Evolutionary conservation across 2,797 vertebrate species (phyloP), one percentile per base, ranked within the genome.

Genomic region (Nannoperca obscura): DNA sequence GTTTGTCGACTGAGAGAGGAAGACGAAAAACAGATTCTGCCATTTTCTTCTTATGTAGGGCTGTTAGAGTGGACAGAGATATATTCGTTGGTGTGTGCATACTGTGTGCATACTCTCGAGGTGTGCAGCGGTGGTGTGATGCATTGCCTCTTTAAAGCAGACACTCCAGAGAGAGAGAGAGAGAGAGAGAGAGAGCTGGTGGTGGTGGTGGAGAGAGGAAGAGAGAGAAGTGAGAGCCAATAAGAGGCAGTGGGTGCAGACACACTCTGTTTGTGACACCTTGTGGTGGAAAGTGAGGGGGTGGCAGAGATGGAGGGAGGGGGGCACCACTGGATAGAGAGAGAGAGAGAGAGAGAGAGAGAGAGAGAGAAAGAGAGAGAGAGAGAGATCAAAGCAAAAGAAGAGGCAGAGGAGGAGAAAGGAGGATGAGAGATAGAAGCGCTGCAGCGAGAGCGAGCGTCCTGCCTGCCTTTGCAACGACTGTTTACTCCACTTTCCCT

Each of bases 401-500:
- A 71, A 81, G 79, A 86, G 75, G 82, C 76, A 75, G 84, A 70
- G 82, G 58, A 85, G 85, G 73, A 77, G 68, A 80, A 58, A 76
- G 38, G 38, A 90, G 85, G 82, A 85, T 83, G 69, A 84, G 87
- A 79, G 83, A 89, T 30, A 86, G 87, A 84, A 61, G 80, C 75
- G 59, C 77, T 85, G 88, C 88, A 88, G 82, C 7, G 71, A 83
- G 75, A 80, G 71, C 22, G 36, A 74, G 57, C 52, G 32, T 61
- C 68, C 59, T 68, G 72, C 75, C 85, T 75, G 80, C 71, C 80
- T 76, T 84, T 84, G 46, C 82, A 75, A 81, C 86, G 74, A 89
- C 76, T 90, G 89, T 90, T 93, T 86, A 79, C 74, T 84, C 81
- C 81, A 79, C 82, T 91, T 88, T 91, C 75, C 78, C 83, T 81